These are phyloP conservation scores for Silurus glanis DNA, from an alignment of 2,113 vertebrate species.

Conservation along the genomic window DNA sequence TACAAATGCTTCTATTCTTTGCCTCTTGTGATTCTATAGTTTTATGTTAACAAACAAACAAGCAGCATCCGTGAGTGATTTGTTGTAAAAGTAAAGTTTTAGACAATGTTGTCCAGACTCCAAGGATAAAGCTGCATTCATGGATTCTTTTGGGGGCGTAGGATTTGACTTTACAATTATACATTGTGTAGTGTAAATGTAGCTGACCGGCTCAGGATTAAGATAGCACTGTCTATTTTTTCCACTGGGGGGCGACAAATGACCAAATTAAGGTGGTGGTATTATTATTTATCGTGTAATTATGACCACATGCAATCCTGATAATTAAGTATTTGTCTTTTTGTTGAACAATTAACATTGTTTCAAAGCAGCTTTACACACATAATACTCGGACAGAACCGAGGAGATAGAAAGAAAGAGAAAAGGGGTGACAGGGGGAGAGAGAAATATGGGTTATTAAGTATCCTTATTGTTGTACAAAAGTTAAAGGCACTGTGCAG, in stretches of 20 bases:
- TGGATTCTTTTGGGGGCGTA: not conserved
- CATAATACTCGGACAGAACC: no score
- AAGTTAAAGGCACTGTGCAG: no score
- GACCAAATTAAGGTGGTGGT: not conserved
- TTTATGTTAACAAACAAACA: not conserved
- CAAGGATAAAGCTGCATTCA: not conserved
- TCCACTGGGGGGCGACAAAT: not conserved
- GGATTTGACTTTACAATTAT: not conserved
- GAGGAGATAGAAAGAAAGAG: no score
- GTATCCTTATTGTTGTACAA: no score
- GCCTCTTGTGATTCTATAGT: not conserved
- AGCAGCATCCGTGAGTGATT: not conserved
- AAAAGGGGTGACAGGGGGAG: no score
- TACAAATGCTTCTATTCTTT: not conserved
- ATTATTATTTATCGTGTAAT: not conserved
- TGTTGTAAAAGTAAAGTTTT: not conserved
- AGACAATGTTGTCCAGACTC: not conserved
- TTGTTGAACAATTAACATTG: no score
- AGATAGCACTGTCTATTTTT: not conserved
- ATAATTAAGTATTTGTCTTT: not conserved
- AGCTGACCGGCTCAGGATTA: not conserved
- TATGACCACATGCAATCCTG: not conserved
- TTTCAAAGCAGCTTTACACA: no score
- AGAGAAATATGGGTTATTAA: no score
- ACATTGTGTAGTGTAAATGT: not conserved